A percentile compares a stretch with the other conserved stretches of the same genome.
These are phyloP conservation scores for Syrphus vitripennis DNA, from an alignment of 2,888 invertebrate species.

Conservation along the genomic window DNA sequence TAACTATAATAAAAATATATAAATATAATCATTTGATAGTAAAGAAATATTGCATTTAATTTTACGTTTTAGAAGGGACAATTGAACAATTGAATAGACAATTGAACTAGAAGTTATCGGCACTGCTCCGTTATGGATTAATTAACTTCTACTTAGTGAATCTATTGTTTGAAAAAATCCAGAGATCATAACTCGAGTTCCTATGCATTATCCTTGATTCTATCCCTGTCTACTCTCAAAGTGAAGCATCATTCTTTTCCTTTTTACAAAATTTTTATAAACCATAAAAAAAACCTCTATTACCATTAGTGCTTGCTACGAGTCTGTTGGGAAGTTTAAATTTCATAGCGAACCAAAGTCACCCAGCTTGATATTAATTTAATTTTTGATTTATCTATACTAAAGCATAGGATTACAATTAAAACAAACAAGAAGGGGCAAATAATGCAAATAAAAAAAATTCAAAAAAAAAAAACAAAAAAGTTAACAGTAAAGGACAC, in stretches of 20 bases:
- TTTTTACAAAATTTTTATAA: background rate
- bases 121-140: too few relatives aligned
- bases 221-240: background rate
- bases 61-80: too few relatives aligned
- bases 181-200: too few relatives aligned
- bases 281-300: background rate
- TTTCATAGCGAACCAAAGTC: slow-evolving; percentile 26
- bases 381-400: slow-evolving; percentile 65
- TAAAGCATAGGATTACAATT: slow-evolving; percentile 69
- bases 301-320: background rate
- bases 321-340: background rate
- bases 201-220: too few relatives aligned
- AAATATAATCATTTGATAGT: too few relatives aligned
- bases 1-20: too few relatives aligned
- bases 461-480: background rate
- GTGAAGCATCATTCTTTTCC: background rate
- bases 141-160: too few relatives aligned
- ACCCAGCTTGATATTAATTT: slow-evolving; percentile 49
- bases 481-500: slow-evolving; percentile 22
- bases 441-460: slow-evolving; percentile 21
- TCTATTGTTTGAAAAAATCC: too few relatives aligned
- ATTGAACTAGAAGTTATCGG: too few relatives aligned
- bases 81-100: too few relatives aligned
- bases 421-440: slow-evolving; percentile 49
- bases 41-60: too few relatives aligned